A percentile compares a stretch with the other conserved stretches of the same genome.
These are phyloP conservation scores for Erethizon dorsatum DNA, from an alignment of 2,797 vertebrate genomes.

Conservation along the genomic window DNA sequence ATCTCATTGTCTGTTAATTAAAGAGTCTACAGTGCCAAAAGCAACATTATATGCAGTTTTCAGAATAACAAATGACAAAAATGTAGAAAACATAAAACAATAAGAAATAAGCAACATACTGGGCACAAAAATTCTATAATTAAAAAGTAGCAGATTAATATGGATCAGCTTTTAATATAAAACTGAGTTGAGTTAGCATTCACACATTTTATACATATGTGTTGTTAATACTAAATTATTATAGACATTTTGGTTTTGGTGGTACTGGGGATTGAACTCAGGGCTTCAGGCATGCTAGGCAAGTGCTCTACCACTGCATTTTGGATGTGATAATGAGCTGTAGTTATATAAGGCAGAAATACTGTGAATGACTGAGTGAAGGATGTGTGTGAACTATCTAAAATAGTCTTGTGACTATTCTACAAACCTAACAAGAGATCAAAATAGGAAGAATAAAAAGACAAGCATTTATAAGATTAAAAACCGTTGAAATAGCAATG, in stretches of 20 bases:
- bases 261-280: background rate
- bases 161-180: background rate
- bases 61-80: constrained; percentile 34
- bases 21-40: constrained; percentile 64
- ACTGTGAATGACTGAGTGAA: background rate
- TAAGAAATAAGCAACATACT: background rate
- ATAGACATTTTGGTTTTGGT: background rate
- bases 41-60: constrained; percentile 55
- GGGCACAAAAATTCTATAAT: constrained; percentile 3
- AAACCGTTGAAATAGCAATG: background rate
- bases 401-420: background rate
- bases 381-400: background rate
- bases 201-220: background rate
- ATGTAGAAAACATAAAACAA: background rate
- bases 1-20: constrained; percentile 63
- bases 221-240: background rate
- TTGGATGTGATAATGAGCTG: background rate
- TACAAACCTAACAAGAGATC: background rate
- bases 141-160: constrained; percentile 17
- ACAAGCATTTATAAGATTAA: background rate
- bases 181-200: constrained; percentile 6
- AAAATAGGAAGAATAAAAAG: background rate
- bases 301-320: background rate
- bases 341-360: background rate
- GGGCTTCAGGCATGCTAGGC: no score